Evolutionary conservation across 2,797 vertebrate genomes (phyloP).

Genomic region (Cryptoblepharus egeriae): DNA sequence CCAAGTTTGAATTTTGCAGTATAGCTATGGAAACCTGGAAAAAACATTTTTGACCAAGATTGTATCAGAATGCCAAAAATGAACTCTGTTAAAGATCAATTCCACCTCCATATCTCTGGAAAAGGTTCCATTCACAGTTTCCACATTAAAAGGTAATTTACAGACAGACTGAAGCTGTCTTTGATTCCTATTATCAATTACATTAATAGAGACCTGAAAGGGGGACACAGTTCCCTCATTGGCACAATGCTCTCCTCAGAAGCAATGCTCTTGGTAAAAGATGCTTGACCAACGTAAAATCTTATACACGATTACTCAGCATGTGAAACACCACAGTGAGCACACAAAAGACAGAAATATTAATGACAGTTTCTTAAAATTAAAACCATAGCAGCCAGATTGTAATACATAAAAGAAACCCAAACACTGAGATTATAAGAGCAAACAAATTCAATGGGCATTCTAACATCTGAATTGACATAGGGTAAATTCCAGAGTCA

Average conservation of each 20-base stretch:
- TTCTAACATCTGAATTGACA: too few species aligned
- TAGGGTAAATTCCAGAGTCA: too few species aligned
- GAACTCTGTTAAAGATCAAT: not conserved
- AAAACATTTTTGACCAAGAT: not conserved
- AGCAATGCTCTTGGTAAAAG: not conserved
- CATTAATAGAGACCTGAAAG: not conserved
- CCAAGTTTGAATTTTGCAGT: not conserved
- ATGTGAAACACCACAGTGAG: slow-evolving; percentile 36
- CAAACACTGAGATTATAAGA: not conserved
- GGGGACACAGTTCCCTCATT: not conserved
- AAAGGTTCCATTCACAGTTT: not conserved
- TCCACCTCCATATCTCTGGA: slow-evolving; percentile 4
- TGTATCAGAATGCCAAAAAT: not conserved
- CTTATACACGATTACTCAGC: slow-evolving; percentile 31
- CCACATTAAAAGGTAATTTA: not conserved
- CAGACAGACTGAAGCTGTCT: not conserved
- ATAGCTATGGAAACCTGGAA: not conserved
- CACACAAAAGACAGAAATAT: slow-evolving; percentile 40
- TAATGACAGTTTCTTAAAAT: slow-evolving; percentile 57
- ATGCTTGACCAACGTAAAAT: slow-evolving; percentile 60
- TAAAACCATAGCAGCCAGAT: slow-evolving; percentile 22
- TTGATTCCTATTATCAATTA: slow-evolving; percentile 13
- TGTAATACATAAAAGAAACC: not conserved
- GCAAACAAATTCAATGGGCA: not conserved
- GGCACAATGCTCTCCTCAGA: not conserved